Percentiles rank a stretch among this genome's conserved stretches.
phyloP scores from a whole-genome alignment of 1,140 invertebrate species.

The Orchestia grillus region DNA sequence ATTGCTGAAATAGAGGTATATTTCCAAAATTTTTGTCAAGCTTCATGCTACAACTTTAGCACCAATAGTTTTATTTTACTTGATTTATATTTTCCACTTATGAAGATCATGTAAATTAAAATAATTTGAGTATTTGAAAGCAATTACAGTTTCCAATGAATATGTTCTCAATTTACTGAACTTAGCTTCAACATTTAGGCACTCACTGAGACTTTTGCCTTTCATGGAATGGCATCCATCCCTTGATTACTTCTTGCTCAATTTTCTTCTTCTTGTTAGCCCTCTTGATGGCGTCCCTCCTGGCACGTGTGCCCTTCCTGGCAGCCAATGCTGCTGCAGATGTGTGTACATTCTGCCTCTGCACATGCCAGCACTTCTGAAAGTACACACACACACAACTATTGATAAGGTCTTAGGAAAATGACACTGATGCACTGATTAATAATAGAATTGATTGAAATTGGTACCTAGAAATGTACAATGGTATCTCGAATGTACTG shows the following conservation, averaged over 20 bases:
- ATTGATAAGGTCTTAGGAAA: not conserved
- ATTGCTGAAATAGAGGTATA: no score
- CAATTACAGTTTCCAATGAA: no score
- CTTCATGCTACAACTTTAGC: no score
- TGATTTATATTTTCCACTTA: no score
- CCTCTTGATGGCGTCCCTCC: slow-evolving; percentile 11
- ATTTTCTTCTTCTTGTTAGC: slow-evolving; percentile 57
- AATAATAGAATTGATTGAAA: not conserved
- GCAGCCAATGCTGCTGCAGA: not conserved
- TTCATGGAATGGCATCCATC: slow-evolving; percentile 17
- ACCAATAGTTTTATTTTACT: no score
- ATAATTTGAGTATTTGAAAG: no score
- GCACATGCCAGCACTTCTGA: not conserved
- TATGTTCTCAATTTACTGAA: not conserved
- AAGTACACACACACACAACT: not conserved
- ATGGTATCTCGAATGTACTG: not conserved
- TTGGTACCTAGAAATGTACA: no score
- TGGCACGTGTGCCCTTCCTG: not conserved
- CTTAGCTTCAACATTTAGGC: not conserved
- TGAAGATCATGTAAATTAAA: no score
- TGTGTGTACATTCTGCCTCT: not conserved
- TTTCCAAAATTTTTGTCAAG: no score
- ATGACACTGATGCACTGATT: not conserved
- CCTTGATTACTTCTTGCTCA: slow-evolving; percentile 24
- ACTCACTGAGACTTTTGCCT: not conserved